These are phyloP conservation scores for Chloromyia formosa DNA, from an alignment of 2,888 invertebrate species.

Conservation along the genomic window DNA sequence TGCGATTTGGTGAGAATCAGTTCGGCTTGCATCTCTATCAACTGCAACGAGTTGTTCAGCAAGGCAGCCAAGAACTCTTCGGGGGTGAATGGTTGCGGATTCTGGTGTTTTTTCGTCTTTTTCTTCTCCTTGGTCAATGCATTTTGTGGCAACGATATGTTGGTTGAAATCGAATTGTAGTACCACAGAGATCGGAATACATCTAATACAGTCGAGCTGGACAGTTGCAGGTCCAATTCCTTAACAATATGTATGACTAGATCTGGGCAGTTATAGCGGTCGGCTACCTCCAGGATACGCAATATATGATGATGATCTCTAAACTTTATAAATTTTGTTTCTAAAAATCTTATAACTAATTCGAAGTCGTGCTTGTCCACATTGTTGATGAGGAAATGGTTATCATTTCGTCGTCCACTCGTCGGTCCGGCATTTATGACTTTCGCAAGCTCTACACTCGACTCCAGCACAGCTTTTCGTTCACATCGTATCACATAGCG, in stretches of 20 bases:
- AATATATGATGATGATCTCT: conserved; percentile 62
- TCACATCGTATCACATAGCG: conserved; percentile 62
- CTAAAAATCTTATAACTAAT: conserved; percentile 61
- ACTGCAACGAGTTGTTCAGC: conserved; percentile 61
- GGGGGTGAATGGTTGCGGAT: conserved; percentile 61
- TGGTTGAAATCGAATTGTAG: conserved; percentile 60
- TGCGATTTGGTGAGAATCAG: conserved; percentile 58
- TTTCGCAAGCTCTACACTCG: conserved; percentile 62
- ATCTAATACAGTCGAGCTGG: conserved; percentile 61
- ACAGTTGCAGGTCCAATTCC: conserved; percentile 62
- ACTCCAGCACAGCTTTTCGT: conserved; percentile 60
- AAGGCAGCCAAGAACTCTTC: conserved; percentile 62
- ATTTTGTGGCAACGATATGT: conserved; percentile 55
- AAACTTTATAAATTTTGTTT: conserved; percentile 62
- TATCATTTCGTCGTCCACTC: conserved; percentile 62
- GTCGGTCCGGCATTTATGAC: conserved; percentile 59
- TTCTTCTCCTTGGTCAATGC: conserved; percentile 53
- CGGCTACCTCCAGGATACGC: conserved; percentile 62
- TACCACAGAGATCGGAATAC: conserved; percentile 63
- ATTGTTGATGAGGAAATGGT: conserved; percentile 62
- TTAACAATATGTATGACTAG: conserved; percentile 63
- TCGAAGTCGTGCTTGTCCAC: conserved; percentile 63
- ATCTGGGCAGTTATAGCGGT: conserved; percentile 63
- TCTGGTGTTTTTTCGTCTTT: conserved; percentile 45
- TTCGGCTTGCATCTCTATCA: conserved; percentile 64